Conservation (phyloP, 2,888 invertebrate species). For the Adelognathus sp. region DNA sequence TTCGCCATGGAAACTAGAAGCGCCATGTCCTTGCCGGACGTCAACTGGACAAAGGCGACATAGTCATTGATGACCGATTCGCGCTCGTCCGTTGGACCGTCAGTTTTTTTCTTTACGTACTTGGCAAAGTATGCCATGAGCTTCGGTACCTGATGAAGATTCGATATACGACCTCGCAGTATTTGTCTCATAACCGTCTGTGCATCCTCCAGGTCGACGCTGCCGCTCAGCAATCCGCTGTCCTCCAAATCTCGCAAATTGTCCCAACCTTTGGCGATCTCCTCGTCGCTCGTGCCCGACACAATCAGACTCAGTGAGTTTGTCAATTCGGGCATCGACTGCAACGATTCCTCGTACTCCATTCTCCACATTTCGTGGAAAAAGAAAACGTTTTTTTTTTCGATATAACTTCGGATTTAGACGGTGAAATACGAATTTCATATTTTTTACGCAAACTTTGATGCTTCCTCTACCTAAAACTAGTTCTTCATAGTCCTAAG, state of each 20-base stretch:
- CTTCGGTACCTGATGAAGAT: constrained; percentile 69
- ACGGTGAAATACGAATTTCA: neutral
- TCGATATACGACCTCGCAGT: constrained; percentile 47
- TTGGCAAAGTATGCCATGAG: constrained; percentile 72
- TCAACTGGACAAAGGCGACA: constrained; percentile 66
- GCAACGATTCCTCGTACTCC: constrained; percentile 55
- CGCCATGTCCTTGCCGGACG: constrained; percentile 63
- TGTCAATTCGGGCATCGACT: constrained; percentile 44
- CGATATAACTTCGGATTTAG: neutral
- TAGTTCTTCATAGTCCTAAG: no score
- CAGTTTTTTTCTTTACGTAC: constrained; percentile 64
- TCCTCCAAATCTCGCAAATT: constrained; percentile 49
- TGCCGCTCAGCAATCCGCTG: constrained; percentile 17
- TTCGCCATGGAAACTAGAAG: constrained; percentile 66
- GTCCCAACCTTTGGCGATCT: constrained; percentile 50
- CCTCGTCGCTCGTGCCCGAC: constrained; percentile 41
- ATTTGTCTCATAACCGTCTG: constrained; percentile 38
- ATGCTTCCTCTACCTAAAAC: no score
- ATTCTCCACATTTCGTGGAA: constrained; percentile 49
- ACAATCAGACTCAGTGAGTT: constrained; percentile 48
- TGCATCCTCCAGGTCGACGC: constrained; percentile 34
- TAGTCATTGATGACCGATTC: constrained; percentile 67
- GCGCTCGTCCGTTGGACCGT: constrained; percentile 35
- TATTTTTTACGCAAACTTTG: neutral
- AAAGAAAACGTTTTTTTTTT: no score